Evolutionary conservation across 2,113 vertebrate genomes (phyloP).

Genomic region (Eurypyga helias): DNA sequence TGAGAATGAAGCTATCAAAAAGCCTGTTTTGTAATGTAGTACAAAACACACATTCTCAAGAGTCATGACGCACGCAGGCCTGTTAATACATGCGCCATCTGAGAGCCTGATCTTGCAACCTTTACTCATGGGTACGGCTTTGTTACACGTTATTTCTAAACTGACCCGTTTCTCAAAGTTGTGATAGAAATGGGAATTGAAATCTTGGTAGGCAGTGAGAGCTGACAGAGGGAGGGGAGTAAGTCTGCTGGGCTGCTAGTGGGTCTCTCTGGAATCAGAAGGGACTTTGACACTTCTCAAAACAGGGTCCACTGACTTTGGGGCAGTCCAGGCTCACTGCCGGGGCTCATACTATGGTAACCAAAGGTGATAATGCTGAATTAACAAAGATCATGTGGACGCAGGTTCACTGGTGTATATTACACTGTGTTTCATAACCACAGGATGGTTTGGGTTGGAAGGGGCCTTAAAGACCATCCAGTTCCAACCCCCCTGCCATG

Average conservation of each 20-base stretch:
- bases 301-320: fast-evolving
- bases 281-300: not conserved
- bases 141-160: not conserved
- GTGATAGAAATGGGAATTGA: not conserved
- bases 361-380: not conserved
- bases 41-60: not conserved
- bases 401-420: not conserved
- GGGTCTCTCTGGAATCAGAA: not conserved
- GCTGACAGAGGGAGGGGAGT: not conserved
- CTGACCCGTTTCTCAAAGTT: not conserved
- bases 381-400: not conserved
- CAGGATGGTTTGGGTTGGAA: too few relatives aligned
- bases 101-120: not conserved
- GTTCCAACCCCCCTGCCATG: too few relatives aligned
- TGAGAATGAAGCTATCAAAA: not conserved
- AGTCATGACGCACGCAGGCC: fast-evolving
- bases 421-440: not conserved
- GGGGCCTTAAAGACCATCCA: too few relatives aligned
- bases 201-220: not conserved
- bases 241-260: not conserved
- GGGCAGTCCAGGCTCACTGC: not conserved
- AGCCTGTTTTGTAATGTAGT: not conserved
- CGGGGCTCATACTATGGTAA: fast-evolving
- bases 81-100: not conserved
- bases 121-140: not conserved